Base-by-base conservation (phyloP, 2,797 vertebrate genomes). In the Poecilia velifera region DNA sequence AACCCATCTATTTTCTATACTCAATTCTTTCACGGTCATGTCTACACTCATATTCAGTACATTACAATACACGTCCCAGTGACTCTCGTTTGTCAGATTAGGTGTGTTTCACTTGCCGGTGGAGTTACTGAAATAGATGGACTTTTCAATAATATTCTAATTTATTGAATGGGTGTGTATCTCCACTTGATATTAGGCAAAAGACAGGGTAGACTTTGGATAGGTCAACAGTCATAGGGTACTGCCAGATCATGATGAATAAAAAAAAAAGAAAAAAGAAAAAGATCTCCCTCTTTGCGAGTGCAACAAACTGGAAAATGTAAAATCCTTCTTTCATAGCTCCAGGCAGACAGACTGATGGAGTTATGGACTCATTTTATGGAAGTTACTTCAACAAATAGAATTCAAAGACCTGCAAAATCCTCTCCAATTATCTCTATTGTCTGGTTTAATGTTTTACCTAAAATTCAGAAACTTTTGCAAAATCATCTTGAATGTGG, bases 261-360 rank as follows among this genome's bases (percentile, higher is more conserved):
- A 6, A 34, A 34, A 18, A 82, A 39, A 59, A 6, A 39, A 7
- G 7, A 41, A 7, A 73, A 72, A 79, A 82, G 74, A 73, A 49
- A 59, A 83, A 72, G 72, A 68, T 43, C 3, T 59, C 47, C 45
- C 74, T 82, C 72, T 46, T 57, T 81, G 84, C 57, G 46, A 77
- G 70, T 41, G 66, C 39, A 49, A 31, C 31, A 83, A 3, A 28
- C 82, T 41, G 76, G 68, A 76, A 18, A 74, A 84, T 51, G 82
- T 86, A 80, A 85, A 82, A 79, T 81, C 79, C 76, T n/a, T 76
- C 80, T 74, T 22, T 62, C 82, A 80, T 84, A 82, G 36, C 64
- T 68, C 20, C 62, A 57, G 71, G 77, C 82, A 83, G 85, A 93
- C 88, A 87, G 87, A 89, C 88, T 85, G 87, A 86, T 82, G 81